Evolutionary conservation across 2,888 invertebrate genomes (phyloP), one percentile per base, ranked within the genome.

Genomic region (Agrochola macilenta): DNA sequence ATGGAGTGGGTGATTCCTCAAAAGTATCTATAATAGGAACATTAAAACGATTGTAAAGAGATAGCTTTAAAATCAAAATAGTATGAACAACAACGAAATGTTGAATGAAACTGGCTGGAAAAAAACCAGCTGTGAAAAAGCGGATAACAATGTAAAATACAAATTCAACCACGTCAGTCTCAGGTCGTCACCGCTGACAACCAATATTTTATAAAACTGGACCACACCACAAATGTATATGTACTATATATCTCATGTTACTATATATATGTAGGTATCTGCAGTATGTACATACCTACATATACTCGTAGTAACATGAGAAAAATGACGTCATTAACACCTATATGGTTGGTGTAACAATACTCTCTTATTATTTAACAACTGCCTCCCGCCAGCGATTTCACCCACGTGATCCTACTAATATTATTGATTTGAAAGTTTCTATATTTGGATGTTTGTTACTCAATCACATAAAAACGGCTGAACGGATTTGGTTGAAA

Each of bases 191-290:
- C 63, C 66, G 65, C n/a, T 70, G 70, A 76, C 76, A 71, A 68
- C 78, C 80, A 75, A 80, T 82, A 78, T 80, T 78, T 80, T 76
- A 70, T 49, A 74, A 35, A 35, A 72, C 69, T 52, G 69, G 63
- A 58, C 46, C 14, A 68, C 17, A 17, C 23, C 8, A 26, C 8
- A 65, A 57, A 69, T 65, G 2, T 17, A 12, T 4, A 39, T 39
- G 4, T 63, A 35, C 26, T 26, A 30, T 8, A 35, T 35, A 35
- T n/a, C n/a, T n/a, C n/a, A n/a, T 35, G 30, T 30, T 30, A 30
- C 30, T 30, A 30, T 30, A 35, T 35, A 8, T 30, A 30, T 60
- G 30, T 43, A 14, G 26, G 30, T 30, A 39, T 43, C 2, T 20
- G 26, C 20, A 17, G 9, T 17, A n/a, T 64, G 39, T 5, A 39